A percentile compares a stretch with the other conserved stretches of the same genome.
These are phyloP conservation scores for Sylvia borin DNA, from an alignment of 2,797 vertebrate species.

Conservation along the genomic window DNA sequence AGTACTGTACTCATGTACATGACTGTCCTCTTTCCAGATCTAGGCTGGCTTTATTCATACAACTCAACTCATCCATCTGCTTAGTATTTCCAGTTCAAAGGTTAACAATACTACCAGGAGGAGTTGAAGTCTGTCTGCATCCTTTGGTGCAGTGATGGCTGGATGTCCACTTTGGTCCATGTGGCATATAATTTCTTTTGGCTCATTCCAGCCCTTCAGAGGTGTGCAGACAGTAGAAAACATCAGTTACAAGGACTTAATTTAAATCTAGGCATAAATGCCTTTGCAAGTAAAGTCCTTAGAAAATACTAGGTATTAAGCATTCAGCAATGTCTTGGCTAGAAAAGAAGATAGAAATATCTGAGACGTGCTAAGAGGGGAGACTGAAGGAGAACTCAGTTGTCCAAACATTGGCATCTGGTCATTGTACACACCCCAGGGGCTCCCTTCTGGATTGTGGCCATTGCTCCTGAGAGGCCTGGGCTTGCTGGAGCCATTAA, in stretches of 20 bases:
- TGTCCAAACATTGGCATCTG: not conserved
- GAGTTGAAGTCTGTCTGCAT: not conserved
- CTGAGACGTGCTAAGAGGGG: not conserved
- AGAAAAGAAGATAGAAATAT: not conserved
- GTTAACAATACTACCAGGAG: not conserved
- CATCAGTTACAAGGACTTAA: not conserved
- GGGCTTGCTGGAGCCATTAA: not conserved
- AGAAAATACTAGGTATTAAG: not conserved
- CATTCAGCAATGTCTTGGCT: not conserved
- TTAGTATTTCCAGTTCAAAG: not conserved
- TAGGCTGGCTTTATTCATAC: not conserved
- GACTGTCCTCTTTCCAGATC: not conserved
- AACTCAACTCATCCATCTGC: not conserved
- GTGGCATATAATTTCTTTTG: not conserved
- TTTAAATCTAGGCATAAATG: not conserved
- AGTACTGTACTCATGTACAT: not conserved
- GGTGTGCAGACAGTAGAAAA: not conserved
- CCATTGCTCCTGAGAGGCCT: not conserved
- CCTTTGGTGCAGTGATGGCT: not conserved
- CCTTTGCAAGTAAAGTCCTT: constrained; percentile 10
- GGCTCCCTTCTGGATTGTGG: not conserved
- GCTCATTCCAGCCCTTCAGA: not conserved
- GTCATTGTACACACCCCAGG: not conserved
- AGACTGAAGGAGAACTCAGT: not conserved
- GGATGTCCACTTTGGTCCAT: not conserved